Conservation (phyloP, 2,888 invertebrate species). For the Opisthograptis luteolata region DNA sequence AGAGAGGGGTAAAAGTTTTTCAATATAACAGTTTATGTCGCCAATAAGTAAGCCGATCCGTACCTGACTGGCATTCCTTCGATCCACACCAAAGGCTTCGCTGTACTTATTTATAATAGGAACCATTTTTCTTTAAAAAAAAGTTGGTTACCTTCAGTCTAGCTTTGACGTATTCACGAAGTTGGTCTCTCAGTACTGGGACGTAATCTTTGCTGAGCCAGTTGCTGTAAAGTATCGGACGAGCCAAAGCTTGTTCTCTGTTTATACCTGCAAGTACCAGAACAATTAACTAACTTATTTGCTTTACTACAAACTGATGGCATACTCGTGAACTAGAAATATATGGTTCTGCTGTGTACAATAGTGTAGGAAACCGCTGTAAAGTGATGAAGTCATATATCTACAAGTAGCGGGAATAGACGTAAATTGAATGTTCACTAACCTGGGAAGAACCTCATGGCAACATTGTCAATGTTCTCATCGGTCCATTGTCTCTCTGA, state of each 20-base stretch:
- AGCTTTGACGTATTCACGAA: slow-evolving; percentile 98
- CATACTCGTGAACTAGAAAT: too few relatives aligned
- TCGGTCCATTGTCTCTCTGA: slow-evolving; percentile 98
- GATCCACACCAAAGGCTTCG: too few relatives aligned
- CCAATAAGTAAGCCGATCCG: too few relatives aligned
- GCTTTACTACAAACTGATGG: too few relatives aligned
- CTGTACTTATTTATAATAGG: not conserved
- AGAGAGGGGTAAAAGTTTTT: too few relatives aligned
- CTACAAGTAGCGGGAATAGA: too few relatives aligned
- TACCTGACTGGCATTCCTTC: too few relatives aligned
- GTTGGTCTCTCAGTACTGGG: slow-evolving; percentile 97
- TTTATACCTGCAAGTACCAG: slow-evolving; percentile 87
- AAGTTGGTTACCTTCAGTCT: slow-evolving; percentile 89
- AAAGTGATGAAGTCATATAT: too few relatives aligned
- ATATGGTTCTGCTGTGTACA: too few relatives aligned
- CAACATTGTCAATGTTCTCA: slow-evolving; percentile 97
- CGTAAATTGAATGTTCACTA: not conserved
- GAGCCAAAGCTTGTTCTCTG: slow-evolving; percentile 91
- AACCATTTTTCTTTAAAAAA: too few relatives aligned
- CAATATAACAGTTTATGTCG: too few relatives aligned
- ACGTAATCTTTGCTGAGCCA: slow-evolving; percentile 99
- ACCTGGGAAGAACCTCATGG: slow-evolving; percentile 97
- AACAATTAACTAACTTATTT: too few relatives aligned
- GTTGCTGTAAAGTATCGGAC: slow-evolving; percentile 99
- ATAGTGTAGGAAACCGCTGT: not conserved